Base-by-base conservation (phyloP, 2,888 invertebrate genomes). In the Tetheella fluctuosa region DNA sequence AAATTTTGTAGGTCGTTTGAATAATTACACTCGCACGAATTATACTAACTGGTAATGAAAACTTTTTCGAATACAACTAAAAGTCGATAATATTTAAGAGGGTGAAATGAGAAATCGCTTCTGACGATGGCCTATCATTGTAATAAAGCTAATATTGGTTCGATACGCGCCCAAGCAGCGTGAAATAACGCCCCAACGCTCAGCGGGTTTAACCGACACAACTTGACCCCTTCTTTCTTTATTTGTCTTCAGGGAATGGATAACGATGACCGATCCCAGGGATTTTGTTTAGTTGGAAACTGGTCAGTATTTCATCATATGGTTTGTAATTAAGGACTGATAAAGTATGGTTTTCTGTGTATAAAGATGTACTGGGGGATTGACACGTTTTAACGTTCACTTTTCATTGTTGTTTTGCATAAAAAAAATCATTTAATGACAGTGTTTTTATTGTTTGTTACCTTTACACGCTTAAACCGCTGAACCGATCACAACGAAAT, bases 111-210 rank as follows among this genome's bases (percentile, higher is more conserved):
- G 86, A 89, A 88, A 88, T 86, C 80, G 83, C 77, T 83, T 84
- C 85, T 84, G 85, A 80, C 81, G 82, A 80, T 80, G 81, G 80
- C 80, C 85, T 84, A 87, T 90, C 89, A 88, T 89, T 90, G 89
- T 91, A 91, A 91, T 92, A 92, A 91, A 90, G 88, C 88, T 89
- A 90, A 91, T 91, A 90, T 89, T 91, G 90, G 89, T 89, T 88
- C 90, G 86, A 89, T 90, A 88, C 86, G 89, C 90, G 90, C 79
- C 83, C 89, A 91, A 91, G 90, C 88, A 86, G 84, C 91, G 89
- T 91, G 89, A 91, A 92, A 91, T 91, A 86, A 90, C 81, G 83
- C 80, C 79, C 79, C 80, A 69, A 79, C 77, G 76, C 68, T 72
- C 74, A 63, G 79, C 48, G 48, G 48, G 48, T 10, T 6, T 6